Conservation (phyloP, 2,113 vertebrate species). For the Tapirus terrestris region DNA sequence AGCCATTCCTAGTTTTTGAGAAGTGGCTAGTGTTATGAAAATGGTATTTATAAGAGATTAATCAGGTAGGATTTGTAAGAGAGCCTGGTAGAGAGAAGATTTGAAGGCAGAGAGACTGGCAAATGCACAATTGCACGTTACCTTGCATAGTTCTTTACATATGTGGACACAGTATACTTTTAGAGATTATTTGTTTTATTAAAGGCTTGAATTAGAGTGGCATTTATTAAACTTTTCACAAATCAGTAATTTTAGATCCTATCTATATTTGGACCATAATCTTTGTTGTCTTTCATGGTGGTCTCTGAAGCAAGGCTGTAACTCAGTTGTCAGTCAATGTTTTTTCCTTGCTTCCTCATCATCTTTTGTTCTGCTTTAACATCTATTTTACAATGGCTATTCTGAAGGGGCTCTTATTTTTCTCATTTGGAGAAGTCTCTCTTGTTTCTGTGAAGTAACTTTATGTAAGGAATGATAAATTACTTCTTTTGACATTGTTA, state of each 20-base stretch:
- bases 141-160: not conserved
- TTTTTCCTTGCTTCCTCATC: not conserved
- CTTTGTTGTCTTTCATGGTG: not conserved
- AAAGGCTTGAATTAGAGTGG: not conserved
- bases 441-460: not conserved
- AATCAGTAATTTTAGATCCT: not conserved
- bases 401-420: not conserved
- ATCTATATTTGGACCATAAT: not conserved
- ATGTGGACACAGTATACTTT: not conserved
- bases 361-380: not conserved
- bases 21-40: not conserved
- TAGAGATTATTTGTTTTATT: not conserved
- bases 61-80: not conserved
- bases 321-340: fast-evolving
- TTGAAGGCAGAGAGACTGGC: not conserved
- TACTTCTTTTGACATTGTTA: not conserved
- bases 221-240: not conserved
- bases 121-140: not conserved
- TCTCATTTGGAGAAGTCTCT: not conserved
- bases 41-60: not conserved
- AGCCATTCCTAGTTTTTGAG: not conserved
- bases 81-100: not conserved
- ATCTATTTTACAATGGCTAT: not conserved
- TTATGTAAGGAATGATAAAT: not conserved
- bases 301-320: not conserved